Conservation (phyloP, 2,113 vertebrate genomes). For the Dunckerocampus dactyliophorus region DNA sequence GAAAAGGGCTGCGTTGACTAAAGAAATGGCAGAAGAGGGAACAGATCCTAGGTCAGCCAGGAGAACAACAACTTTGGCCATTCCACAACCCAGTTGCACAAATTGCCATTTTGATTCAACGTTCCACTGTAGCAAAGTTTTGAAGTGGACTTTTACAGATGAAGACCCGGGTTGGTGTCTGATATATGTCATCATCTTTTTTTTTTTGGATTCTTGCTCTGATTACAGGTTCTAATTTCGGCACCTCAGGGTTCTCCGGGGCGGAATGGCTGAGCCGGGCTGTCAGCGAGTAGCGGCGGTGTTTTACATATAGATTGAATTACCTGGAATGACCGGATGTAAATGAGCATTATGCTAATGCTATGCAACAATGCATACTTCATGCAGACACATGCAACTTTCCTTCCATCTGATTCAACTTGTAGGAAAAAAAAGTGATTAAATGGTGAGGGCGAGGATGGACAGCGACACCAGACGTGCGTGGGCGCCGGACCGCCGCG, state of each 20-base stretch:
- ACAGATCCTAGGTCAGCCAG: too few species aligned
- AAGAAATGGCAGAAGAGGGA: too few species aligned
- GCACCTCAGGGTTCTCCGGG: slow-evolving; percentile 41
- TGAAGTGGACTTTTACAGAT: too few species aligned
- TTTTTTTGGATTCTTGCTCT: slow-evolving; percentile 1
- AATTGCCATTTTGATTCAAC: too few species aligned
- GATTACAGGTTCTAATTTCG: slow-evolving; percentile 45
- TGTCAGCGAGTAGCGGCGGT: slow-evolving; percentile 36
- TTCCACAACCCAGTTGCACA: too few species aligned
- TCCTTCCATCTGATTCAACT: not conserved
- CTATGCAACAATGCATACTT: slow-evolving; percentile 34
- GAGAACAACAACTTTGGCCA: too few species aligned
- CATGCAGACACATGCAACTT: not conserved
- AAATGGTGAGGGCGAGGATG: too few species aligned
- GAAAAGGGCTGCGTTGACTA: too few species aligned
- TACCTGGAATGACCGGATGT: slow-evolving; percentile 61
- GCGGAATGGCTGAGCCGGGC: slow-evolving; percentile 39
- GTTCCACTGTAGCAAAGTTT: too few species aligned
- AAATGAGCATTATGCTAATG: slow-evolving; percentile 66
- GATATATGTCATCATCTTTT: too few species aligned
- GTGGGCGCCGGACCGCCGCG: slow-evolving; percentile 7
- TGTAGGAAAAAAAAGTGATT: not conserved
- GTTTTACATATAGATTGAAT: slow-evolving; percentile 76
- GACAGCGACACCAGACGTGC: slow-evolving; percentile 28
- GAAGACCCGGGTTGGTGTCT: too few species aligned